Percentiles rank a stretch among this genome's conserved stretches.
Evolutionary conservation across 2,113 vertebrate species (phyloP).

Genomic region (Rhinolophus sinicus): DNA sequence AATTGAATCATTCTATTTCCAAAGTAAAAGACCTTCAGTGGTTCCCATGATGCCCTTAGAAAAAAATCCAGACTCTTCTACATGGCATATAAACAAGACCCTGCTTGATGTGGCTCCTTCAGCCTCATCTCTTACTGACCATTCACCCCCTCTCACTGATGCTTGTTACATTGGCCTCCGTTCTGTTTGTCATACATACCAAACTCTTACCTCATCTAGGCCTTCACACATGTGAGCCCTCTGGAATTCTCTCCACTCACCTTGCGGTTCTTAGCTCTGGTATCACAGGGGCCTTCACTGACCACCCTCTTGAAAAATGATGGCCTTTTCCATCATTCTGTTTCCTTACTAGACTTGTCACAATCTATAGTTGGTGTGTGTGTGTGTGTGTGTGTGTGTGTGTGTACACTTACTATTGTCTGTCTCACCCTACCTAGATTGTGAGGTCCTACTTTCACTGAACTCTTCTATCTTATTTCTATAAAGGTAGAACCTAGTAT

Average conservation of each 20-base stretch:
- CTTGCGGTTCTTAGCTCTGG: background rate
- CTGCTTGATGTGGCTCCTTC: background rate
- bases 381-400: background rate
- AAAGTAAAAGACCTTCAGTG: background rate
- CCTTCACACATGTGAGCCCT: background rate
- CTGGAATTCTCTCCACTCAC: background rate
- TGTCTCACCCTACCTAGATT: background rate
- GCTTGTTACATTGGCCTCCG: background rate
- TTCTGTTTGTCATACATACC: background rate
- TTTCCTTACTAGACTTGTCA: background rate
- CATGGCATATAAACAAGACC: background rate
- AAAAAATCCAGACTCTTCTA: constrained; percentile 1
- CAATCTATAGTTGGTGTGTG: background rate
- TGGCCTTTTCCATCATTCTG: background rate
- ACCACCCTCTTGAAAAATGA: background rate
- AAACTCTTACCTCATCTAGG: background rate
- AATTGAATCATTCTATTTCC: constrained; percentile 2
- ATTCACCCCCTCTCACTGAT: background rate
- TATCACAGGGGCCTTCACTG: background rate
- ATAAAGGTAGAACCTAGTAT: background rate
- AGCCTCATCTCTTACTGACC: background rate
- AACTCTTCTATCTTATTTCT: background rate
- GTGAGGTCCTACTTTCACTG: background rate
- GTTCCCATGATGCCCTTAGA: background rate
- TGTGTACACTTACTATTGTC: background rate